Evolutionary conservation across 1,140 invertebrate species (phyloP), one percentile per base, ranked within the genome.

Genomic region (Bombyx mandarina): DNA sequence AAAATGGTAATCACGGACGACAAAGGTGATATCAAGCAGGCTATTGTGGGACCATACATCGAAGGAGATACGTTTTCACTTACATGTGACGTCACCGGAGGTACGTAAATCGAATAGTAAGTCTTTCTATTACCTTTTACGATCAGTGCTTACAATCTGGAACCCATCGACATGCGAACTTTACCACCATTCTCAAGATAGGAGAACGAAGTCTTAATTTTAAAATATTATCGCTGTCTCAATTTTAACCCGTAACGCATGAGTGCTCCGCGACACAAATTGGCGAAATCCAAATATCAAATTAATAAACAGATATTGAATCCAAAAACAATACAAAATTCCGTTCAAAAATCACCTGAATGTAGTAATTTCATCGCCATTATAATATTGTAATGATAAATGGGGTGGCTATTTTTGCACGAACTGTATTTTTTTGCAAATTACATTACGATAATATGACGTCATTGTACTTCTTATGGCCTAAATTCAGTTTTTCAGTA

Each of bases 31-130:
- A 89, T 91, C 52, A 89, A 93, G 65, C 91, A 91, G 59, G 92
- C 92, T 1, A 92, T 92, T 26, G 93, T 94, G 0, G 94, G 94
- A 18, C 93, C 94, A 3, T 95, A 94, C 67, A 80, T 91, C 10
- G 93, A 95, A 76, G 93, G 93, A 3, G 91, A 93, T 50, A 90
- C 91, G 1, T 90, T 96, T 45, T 90, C 90, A 43, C 85, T 97
- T 2, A 90, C 91, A 65, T 97, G 95, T 75, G 92, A 95, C 73
- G 94, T 95, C 49, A 91, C 91, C 75, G 95, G 94, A 75, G 95
- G 95, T 95, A 90, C 92, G 61, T 62, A n/a, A 45, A 57, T 52
- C 8, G 26, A 47, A 10, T 1, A 10, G 7, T 8, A 47, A 47
- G 4, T 35, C 2, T 35, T 35, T 35, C 4, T 35, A 35, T 35